Evolutionary conservation across 2,797 vertebrate genomes (phyloP).

Genomic region (Lepidocolaptes lacrymiger): DNA sequence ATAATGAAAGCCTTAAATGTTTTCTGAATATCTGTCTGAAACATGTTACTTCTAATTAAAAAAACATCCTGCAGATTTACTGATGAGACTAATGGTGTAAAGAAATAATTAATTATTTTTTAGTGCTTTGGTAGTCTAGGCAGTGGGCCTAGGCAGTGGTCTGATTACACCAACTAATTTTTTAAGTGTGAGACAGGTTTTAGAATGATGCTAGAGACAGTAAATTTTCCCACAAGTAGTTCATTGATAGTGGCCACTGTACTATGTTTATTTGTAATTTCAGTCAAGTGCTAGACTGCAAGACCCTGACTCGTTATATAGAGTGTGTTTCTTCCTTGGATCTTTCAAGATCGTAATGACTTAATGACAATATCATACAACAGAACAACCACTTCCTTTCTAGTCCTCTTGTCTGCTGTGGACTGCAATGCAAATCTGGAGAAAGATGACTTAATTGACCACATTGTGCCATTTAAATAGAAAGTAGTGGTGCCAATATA

Average conservation of each 20-base stretch:
- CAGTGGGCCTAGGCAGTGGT: not conserved
- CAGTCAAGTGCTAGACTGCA: not conserved
- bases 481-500: not conserved
- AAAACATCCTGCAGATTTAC: slow-evolving; percentile 9
- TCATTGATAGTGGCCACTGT: not conserved
- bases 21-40: not conserved
- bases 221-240: not conserved
- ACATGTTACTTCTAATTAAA: slow-evolving; percentile 7
- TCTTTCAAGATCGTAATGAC: not conserved
- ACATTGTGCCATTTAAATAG: not conserved
- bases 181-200: not conserved
- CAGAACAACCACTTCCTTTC: not conserved
- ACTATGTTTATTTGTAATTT: not conserved
- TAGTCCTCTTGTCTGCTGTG: not conserved
- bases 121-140: not conserved
- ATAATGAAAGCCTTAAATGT: slow-evolving; percentile 12
- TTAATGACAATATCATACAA: not conserved
- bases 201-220: not conserved
- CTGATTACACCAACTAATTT: not conserved
- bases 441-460: not conserved
- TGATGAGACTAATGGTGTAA: not conserved
- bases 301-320: not conserved
- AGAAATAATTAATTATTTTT: not conserved
- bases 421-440: not conserved
- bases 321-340: not conserved